Base-by-base conservation (phyloP, 2,888 invertebrate species). In the Griposia aprilina region DNA sequence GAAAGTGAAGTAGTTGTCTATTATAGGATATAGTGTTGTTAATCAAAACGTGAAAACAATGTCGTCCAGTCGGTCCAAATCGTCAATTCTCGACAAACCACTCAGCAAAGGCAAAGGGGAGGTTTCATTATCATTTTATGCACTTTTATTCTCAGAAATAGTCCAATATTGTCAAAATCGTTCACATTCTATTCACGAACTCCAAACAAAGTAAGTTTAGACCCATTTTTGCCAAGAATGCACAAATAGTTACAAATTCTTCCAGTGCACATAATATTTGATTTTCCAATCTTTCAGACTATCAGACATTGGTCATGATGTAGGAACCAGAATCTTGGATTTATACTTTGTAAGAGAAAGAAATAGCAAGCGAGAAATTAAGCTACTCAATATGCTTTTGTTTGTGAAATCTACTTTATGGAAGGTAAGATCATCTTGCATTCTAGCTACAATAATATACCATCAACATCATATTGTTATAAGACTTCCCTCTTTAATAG, bases 131-230 rank as follows among this genome's bases (percentile, higher is more conserved):
- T 99, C 99, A 89, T 98, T 99, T 90, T 99, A 99, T 96, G 99
- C 99, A 1, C 97, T 99, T 69, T 97, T 99, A 77, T 99, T 99
- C 95, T 99, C 99, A 36, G 99, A 99, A 97, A 98, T 99, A 83
- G 99, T 99, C 2, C 99, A 99, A 94, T 99, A 99, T 96, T 99
- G 99, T 92, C 99, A 99, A 97, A 99, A 98, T 97, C 98, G 99
- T 90, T 99, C 99, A 15, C 98, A 98, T 92, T 99, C 99, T 20
- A 98, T 99, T 55, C 98, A 98, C n/a, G 99, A 99, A 94, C 96
- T 99, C 65, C 99, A 99, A 94, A 98, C 97, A 89, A 99, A 98
- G 99, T 99, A 97, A 96, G 97, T 94, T 59, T 70, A n/a, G 13
- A 30, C 45, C 23, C 0, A 59, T 57, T 59, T 52, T 45, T 52